Evolutionary conservation across 2,888 invertebrate genomes (phyloP).

Genomic region (Orthonychiurus folsomi): DNA sequence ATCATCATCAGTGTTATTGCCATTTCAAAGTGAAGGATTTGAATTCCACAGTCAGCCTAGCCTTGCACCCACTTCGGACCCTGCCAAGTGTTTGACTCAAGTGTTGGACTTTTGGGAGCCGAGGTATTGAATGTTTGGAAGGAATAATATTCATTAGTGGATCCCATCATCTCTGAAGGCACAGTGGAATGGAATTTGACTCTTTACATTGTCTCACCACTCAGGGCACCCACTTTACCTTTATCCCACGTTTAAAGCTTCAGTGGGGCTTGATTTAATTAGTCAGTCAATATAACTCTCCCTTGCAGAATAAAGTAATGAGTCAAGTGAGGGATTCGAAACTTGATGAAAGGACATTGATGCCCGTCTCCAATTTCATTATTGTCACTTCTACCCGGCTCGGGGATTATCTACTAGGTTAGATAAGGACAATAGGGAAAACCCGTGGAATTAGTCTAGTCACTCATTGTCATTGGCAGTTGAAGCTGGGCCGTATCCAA

Average conservation of each 20-base stretch:
- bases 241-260: neutral
- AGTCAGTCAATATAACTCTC: neutral
- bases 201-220: too few species aligned
- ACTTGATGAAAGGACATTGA: too few species aligned
- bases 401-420: too few species aligned
- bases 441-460: too few species aligned
- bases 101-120: neutral
- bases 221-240: neutral
- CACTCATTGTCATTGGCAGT: too few species aligned
- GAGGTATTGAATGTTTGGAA: too few species aligned
- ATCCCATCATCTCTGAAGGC: constrained; percentile 1
- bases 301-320: neutral
- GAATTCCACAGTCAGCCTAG: neutral
- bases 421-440: too few species aligned
- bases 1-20: neutral
- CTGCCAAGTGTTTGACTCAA: neutral
- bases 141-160: neutral
- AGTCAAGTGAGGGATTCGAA: too few species aligned
- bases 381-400: too few species aligned
- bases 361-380: too few species aligned
- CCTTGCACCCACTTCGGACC: neutral
- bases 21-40: neutral
- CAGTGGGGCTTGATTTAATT: neutral
- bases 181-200: neutral
- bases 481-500: too few species aligned